Conservation (phyloP, 2,797 vertebrate species). For the Aratinga solstitialis region DNA sequence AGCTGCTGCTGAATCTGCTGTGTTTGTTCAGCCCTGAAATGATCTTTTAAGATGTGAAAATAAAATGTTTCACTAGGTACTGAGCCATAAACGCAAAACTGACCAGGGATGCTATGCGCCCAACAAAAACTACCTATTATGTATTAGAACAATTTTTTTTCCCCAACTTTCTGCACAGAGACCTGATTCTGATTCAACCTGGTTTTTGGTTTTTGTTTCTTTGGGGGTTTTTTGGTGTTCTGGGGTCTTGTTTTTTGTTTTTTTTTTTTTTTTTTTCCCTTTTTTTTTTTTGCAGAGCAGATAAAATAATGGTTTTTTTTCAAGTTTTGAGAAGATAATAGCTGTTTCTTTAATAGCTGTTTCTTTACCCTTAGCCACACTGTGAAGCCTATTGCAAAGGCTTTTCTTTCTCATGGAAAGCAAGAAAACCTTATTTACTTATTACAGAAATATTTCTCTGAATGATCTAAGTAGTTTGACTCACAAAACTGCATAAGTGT, state of each 20-base stretch:
- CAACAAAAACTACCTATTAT: conserved; percentile 49
- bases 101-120: conserved; percentile 36
- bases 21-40: conserved; percentile 76
- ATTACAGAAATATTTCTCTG: background rate
- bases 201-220: background rate
- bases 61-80: conserved; percentile 67
- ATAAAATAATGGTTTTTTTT: too few relatives aligned
- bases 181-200: conserved; percentile 13
- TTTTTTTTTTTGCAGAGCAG: too few relatives aligned
- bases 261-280: background rate
- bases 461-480: background rate
- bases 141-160: conserved; percentile 2
- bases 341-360: background rate
- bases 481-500: background rate
- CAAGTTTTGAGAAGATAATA: background rate
- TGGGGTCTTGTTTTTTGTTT: background rate
- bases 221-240: background rate
- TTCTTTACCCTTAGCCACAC: background rate
- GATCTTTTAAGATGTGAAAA: conserved; percentile 74
- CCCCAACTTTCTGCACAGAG: background rate
- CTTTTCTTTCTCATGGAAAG: background rate
- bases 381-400: background rate
- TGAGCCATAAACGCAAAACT: conserved; percentile 65
- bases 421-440: background rate
- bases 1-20: conserved; percentile 69